Conservation (phyloP, 2,113 vertebrate genomes). For the Daubentonia madagascariensis region DNA sequence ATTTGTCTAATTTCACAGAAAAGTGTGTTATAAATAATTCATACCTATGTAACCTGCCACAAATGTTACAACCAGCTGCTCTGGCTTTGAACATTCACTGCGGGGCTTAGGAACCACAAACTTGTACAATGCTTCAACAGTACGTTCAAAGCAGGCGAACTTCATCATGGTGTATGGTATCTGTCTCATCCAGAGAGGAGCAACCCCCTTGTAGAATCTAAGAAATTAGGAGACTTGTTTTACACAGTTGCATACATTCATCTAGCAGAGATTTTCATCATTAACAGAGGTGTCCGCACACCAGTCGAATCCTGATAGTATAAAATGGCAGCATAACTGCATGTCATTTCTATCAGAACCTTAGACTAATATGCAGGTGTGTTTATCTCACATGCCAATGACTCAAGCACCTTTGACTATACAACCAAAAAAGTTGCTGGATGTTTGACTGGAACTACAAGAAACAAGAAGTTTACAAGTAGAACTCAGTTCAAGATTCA, state of each 20-base stretch:
- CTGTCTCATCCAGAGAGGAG: constrained; percentile 98
- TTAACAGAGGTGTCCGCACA: constrained; percentile 82
- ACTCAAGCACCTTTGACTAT: constrained; percentile 97
- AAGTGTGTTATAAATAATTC: constrained; percentile 62
- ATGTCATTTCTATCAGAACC: constrained; percentile 84
- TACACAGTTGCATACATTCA: background rate
- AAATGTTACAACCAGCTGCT: constrained; percentile 97
- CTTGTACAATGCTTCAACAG: constrained; percentile 96
- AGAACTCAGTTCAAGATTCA: constrained; percentile 85
- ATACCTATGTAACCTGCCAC: constrained; percentile 98
- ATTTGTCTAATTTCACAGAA: background rate
- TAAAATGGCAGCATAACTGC: constrained; percentile 70
- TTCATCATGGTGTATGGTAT: constrained; percentile 99
- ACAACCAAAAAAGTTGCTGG: constrained; percentile 94
- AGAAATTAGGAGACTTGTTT: constrained; percentile 38
- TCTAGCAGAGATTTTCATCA: background rate
- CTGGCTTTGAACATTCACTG: constrained; percentile 92
- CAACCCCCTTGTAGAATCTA: constrained; percentile 99
- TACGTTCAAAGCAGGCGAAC: constrained; percentile 98
- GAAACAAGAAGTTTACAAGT: constrained; percentile 78
- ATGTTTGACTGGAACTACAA: constrained; percentile 83
- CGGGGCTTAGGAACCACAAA: constrained; percentile 96
- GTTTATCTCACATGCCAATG: constrained; percentile 96
- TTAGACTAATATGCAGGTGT: constrained; percentile 89
- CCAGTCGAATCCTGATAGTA: constrained; percentile 84